A percentile compares a stretch with the other conserved stretches of the same genome.
Evolutionary conservation across 2,888 invertebrate genomes (phyloP).

Genomic region (Dermolepida albohirtum): DNA sequence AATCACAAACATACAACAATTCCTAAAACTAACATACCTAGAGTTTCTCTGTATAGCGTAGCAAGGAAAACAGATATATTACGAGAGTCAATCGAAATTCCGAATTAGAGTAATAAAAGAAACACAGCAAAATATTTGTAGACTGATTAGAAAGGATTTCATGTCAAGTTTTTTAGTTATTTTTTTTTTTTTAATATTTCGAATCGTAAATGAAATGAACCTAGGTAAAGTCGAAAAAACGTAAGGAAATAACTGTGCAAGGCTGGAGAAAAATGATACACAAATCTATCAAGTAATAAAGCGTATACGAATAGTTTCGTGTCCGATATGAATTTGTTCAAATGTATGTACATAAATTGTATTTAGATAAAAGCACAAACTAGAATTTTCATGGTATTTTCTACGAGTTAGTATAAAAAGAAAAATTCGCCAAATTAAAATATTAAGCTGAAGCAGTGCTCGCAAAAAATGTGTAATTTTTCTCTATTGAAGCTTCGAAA

Average conservation of each 20-base stretch:
- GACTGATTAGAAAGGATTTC: conserved; percentile 24
- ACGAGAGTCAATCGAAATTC: conserved; percentile 51
- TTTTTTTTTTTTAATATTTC: conserved; percentile 1
- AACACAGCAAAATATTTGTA: conserved; percentile 31
- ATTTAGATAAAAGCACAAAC: conserved; percentile 36
- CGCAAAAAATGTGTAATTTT: neutral
- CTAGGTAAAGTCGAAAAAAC: conserved; percentile 62
- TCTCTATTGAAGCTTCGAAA: too few species aligned
- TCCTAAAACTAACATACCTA: conserved; percentile 63
- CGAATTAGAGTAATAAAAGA: conserved; percentile 29
- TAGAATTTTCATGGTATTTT: neutral
- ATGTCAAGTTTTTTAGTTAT: conserved; percentile 3
- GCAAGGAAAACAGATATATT: conserved; percentile 61
- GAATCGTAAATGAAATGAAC: conserved; percentile 48
- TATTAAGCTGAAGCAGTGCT: conserved; percentile 25
- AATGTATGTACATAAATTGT: neutral
- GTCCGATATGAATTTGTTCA: neutral
- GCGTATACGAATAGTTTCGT: conserved; percentile 35
- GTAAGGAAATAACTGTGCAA: conserved; percentile 57
- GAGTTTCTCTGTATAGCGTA: conserved; percentile 65
- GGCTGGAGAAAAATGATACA: conserved; percentile 48
- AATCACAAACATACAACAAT: conserved; percentile 43
- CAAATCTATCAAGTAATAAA: conserved; percentile 36
- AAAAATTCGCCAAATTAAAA: conserved; percentile 6
- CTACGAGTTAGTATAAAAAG: conserved; percentile 11